phyloP scores from a whole-genome alignment of 2,888 invertebrate species.

The Cancer borealis region DNA sequence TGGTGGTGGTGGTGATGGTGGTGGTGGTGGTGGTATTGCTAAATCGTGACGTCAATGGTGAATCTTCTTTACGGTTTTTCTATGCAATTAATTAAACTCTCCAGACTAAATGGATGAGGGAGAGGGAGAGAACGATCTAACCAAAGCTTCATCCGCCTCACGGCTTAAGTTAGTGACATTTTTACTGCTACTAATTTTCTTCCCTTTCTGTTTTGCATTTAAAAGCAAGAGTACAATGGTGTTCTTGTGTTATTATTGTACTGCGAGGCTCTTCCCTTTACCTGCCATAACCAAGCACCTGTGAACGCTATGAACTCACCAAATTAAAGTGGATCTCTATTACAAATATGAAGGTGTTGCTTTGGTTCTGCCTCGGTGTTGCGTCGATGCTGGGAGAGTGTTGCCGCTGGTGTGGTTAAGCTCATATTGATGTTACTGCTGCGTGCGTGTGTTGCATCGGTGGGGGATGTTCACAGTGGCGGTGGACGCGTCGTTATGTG shows the following conservation, averaged over 20 bases:
- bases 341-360: neutral
- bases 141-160: neutral
- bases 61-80: neutral
- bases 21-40: neutral
- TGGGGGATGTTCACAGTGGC: neutral
- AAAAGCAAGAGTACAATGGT: too few relatives aligned
- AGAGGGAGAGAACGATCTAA: neutral
- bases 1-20: neutral
- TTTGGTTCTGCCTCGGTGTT: neutral
- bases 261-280: neutral
- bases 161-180: neutral
- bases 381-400: neutral
- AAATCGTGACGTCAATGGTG: neutral
- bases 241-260: neutral
- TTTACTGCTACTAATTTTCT: neutral
- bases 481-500: neutral
- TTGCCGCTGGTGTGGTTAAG: neutral
- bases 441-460: neutral
- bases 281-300: too few relatives aligned
- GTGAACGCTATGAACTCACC: too few relatives aligned
- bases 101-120: neutral
- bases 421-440: neutral
- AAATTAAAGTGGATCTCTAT: too few relatives aligned
- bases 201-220: neutral
- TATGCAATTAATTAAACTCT: slow-evolving; percentile 1